Percentiles rank a stretch among this genome's conserved stretches.
These are phyloP conservation scores for Silurus aristotelis DNA, from an alignment of 2,797 vertebrate genomes.

Conservation along the genomic window DNA sequence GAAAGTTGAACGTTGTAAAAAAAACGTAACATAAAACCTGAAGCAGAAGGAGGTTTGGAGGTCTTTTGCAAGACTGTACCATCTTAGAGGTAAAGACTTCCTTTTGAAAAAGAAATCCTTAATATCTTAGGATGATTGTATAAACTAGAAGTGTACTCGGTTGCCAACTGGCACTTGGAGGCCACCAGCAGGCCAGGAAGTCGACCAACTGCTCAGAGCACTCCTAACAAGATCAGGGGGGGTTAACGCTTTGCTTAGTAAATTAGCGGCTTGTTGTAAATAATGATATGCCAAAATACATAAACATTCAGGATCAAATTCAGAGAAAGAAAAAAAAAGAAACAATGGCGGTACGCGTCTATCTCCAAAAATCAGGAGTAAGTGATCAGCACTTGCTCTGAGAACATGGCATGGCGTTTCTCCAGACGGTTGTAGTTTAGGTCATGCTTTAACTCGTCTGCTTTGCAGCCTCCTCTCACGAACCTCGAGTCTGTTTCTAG, in stretches of 20 bases:
- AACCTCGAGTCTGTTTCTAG: background rate
- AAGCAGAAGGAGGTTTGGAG: background rate
- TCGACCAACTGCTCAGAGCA: constrained; percentile 65
- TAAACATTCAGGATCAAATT: constrained; percentile 68
- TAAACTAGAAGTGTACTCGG: constrained; percentile 80
- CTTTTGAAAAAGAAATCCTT: constrained; percentile 79
- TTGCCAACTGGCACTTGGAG: constrained; percentile 81
- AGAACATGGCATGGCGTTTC: too few relatives aligned
- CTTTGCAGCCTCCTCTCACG: background rate
- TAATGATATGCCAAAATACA: constrained; percentile 65
- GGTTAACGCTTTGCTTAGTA: constrained; percentile 76
- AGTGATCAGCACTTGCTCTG: too few relatives aligned
- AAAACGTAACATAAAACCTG: background rate
- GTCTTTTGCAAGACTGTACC: constrained; percentile 48
- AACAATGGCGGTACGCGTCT: background rate
- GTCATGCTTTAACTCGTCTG: background rate
- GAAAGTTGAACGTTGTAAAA: background rate
- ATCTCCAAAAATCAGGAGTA: too few relatives aligned
- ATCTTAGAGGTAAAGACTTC: constrained; percentile 64
- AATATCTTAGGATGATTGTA: constrained; percentile 93
- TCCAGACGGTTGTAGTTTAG: background rate
- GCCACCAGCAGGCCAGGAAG: constrained; percentile 71
- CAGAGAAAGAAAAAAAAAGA: constrained; percentile 58
- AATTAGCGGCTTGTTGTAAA: constrained; percentile 74
- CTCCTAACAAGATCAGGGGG: constrained; percentile 68